Evolutionary conservation across 53 echinoderm and acorn worm genomes (phyloP).

Genomic region (Holothuria leucospilota): DNA sequence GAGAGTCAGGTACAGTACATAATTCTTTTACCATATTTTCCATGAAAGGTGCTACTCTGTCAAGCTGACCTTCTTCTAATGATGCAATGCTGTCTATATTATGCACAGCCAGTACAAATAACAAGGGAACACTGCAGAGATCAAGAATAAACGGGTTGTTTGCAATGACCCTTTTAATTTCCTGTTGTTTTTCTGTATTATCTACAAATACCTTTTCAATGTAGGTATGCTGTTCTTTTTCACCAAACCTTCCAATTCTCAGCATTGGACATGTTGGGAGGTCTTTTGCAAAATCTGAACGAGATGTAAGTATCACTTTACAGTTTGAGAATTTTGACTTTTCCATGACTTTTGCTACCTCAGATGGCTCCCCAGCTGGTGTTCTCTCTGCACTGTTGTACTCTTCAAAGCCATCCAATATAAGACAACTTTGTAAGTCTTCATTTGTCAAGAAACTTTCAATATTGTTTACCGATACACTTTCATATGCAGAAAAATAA

Average conservation of each 20-base stretch:
- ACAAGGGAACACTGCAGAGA: not conserved
- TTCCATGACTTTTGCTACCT: not conserved
- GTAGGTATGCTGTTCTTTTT: not conserved
- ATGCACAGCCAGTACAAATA: not conserved
- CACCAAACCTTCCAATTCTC: not conserved
- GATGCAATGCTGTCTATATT: not conserved
- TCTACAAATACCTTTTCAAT: not conserved
- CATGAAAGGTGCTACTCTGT: conserved; percentile 1
- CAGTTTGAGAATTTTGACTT: not conserved
- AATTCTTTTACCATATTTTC: not conserved
- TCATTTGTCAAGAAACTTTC: not conserved
- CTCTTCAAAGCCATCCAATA: too few relatives aligned
- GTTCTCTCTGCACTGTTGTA: too few relatives aligned
- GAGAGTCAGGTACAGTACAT: not conserved
- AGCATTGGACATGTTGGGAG: not conserved
- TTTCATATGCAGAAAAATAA: not conserved
- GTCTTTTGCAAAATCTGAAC: not conserved
- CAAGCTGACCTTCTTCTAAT: not conserved
- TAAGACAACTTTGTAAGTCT: too few relatives aligned
- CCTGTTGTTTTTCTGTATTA: not conserved
- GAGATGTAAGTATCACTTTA: too few relatives aligned
- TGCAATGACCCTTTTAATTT: not conserved
- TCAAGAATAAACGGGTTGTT: not conserved
- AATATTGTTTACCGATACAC: not conserved
- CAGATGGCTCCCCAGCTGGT: not conserved